A percentile compares a stretch with the other conserved stretches of the same genome.
Evolutionary conservation across 2,888 invertebrate genomes (phyloP).

Genomic region (Harpalus rubripes): DNA sequence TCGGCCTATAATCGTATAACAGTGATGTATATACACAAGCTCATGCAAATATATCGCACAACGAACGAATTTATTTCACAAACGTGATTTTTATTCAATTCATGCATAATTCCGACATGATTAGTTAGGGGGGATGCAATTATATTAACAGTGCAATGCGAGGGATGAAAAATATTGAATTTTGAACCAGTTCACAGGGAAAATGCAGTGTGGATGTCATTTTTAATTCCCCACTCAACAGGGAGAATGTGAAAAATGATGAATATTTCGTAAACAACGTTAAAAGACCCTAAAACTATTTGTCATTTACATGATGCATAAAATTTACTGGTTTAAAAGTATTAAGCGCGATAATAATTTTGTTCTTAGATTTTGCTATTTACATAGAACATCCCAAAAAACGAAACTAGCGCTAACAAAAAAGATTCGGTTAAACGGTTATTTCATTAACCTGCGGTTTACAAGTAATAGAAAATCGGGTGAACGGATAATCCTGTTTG

Average conservation of each 20-base stretch:
- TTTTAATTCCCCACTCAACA: background rate
- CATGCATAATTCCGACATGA: slow-evolving; percentile 58
- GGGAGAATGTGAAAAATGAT: background rate
- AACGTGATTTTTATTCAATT: slow-evolving; percentile 58
- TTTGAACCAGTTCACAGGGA: slow-evolving; percentile 1
- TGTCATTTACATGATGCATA: too few relatives aligned
- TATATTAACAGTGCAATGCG: slow-evolving; percentile 41
- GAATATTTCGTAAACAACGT: too few relatives aligned
- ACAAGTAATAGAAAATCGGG: too few relatives aligned
- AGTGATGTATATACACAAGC: background rate
- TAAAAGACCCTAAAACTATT: too few relatives aligned
- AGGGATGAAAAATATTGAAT: slow-evolving; percentile 13
- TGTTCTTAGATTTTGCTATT: too few relatives aligned
- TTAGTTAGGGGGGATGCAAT: slow-evolving; percentile 17
- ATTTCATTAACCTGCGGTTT: too few relatives aligned
- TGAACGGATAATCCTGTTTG: too few relatives aligned
- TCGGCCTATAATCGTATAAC: background rate
- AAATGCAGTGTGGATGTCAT: background rate
- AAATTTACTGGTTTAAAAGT: too few relatives aligned
- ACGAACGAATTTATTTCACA: slow-evolving; percentile 49
- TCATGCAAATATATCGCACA: slow-evolving; percentile 39
- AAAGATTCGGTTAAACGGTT: too few relatives aligned
- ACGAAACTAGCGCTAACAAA: too few relatives aligned
- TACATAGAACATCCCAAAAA: too few relatives aligned
- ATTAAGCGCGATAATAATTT: too few relatives aligned